Evolutionary conservation across 2,113 vertebrate species (phyloP).

Genomic region (Pipa parva): DNA sequence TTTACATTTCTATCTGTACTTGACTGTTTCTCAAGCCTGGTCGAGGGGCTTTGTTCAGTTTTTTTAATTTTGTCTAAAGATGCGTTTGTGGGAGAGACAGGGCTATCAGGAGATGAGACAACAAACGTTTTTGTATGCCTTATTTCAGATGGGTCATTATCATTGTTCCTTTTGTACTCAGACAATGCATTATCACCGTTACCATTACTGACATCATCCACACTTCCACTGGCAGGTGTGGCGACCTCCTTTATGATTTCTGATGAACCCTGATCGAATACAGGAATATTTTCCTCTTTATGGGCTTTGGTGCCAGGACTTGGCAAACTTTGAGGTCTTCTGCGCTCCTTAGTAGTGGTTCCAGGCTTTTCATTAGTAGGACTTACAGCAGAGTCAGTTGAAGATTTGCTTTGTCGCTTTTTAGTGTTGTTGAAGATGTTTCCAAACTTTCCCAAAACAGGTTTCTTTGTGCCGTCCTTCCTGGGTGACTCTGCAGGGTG

Average conservation of each 20-base stretch:
- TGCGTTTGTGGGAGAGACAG: background rate
- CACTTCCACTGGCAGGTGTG: background rate
- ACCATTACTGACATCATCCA: constrained; percentile 1
- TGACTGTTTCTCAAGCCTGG: background rate
- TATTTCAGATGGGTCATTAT: constrained; percentile 47
- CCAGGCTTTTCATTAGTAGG: constrained; percentile 35
- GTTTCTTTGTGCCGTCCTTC: constrained; percentile 68
- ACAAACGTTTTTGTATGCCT: constrained; percentile 36
- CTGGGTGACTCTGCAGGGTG: constrained; percentile 55
- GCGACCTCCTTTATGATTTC: background rate
- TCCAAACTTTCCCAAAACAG: constrained; percentile 68
- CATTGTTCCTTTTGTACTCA: constrained; percentile 16
- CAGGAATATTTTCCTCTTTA: constrained; percentile 28
- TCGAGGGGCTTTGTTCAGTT: background rate
- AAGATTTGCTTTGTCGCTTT: constrained; percentile 57
- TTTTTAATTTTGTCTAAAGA: background rate
- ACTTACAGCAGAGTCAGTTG: constrained; percentile 47
- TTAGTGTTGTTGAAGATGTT: constrained; percentile 63
- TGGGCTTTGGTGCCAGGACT: constrained; percentile 24
- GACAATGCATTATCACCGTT: constrained; percentile 48
- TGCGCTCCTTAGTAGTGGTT: constrained; percentile 46
- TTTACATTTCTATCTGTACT: constrained; percentile 3
- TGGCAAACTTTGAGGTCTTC: constrained; percentile 37
- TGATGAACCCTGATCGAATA: background rate
- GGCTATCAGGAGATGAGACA: background rate